Base-by-base conservation (phyloP, 1,140 invertebrate genomes). In the Trichomalopsis sarcophagae region DNA sequence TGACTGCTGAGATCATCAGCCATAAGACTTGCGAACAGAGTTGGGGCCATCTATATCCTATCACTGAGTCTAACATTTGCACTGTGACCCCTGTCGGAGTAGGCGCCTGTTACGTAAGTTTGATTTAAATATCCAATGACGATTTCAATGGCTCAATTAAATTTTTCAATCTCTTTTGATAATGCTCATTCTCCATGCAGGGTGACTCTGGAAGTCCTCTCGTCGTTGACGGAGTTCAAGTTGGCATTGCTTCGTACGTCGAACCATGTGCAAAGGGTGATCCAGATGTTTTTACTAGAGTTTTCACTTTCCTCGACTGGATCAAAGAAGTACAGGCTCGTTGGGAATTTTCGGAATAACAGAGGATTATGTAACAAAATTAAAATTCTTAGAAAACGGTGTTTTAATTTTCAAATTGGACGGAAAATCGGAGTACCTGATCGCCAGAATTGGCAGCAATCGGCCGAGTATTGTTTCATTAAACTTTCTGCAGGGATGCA, bases 231-330 rank as follows among this genome's bases (percentile, higher is more conserved):
- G 90, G 88, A 10, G 82, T 62, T 9, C 89, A 93, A 6, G 90
- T 94, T 76, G 96, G 96, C 75, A 91, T 96, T 21, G 95, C 95
- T 1, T 95, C 95, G 73, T 96, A 94, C 93, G 96, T 95, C n/a
- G 91, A 92, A n/a, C 94, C 94, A 0, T 96, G 96, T 86, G 96
- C 94, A 1, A 82, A 85, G n/a, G 94, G 94, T 7, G 92, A 91
- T 30, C 95, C 95, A 21, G 95, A 95, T 87, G 94, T 95, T 82
- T 95, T 93, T 89, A 93, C 92, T 0, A 91, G 94, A 40, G 89
- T 94, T 73, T 92, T 91, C 69, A 89, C 92, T 36, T 94, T 91
- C 40, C 6, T 44, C 9, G 7, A 44, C 0, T 44, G 40, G 40
- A 44, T 44, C 40, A 88, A 92, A n/a, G 77, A 90, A 40, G 73